phyloP scores from a whole-genome alignment of 2,113 vertebrate genomes.

The Sinocyclocheilus rhinocerous region DNA sequence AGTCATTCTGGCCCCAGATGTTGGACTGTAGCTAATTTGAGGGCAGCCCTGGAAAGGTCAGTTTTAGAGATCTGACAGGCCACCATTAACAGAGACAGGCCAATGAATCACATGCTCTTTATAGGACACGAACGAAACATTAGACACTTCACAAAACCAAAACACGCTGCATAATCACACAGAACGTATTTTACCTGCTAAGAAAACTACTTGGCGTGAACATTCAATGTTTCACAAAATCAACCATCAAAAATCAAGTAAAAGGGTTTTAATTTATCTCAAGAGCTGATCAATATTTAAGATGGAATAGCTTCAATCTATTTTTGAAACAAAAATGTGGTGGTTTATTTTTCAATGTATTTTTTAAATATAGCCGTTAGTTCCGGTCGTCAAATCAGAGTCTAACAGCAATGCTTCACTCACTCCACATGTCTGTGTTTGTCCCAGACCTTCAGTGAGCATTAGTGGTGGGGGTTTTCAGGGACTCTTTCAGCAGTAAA shows the following conservation, averaged over 20 bases:
- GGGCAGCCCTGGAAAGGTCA: constrained; percentile 23
- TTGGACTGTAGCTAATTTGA: constrained; percentile 25
- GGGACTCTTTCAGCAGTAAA: too few species aligned
- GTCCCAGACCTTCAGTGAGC: too few species aligned
- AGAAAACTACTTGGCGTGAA: background rate
- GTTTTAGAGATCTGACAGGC: constrained; percentile 5
- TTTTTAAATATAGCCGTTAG: too few species aligned
- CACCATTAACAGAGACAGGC: background rate
- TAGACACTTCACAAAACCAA: background rate
- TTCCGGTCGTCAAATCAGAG: too few species aligned
- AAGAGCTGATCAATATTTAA: background rate
- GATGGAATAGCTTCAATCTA: background rate
- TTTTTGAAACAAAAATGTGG: background rate
- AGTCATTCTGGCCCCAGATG: constrained; percentile 43
- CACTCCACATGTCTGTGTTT: too few species aligned
- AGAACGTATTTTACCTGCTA: background rate
- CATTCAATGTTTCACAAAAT: background rate
- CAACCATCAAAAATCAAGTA: background rate
- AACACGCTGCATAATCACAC: background rate
- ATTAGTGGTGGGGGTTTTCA: too few species aligned
- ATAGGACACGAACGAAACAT: background rate
- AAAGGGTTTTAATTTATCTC: background rate
- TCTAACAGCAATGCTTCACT: too few species aligned
- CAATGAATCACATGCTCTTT: background rate
- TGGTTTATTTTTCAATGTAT: background rate